Conservation (phyloP, 2,797 vertebrate species). For the Platyrinchus mystaceus region DNA sequence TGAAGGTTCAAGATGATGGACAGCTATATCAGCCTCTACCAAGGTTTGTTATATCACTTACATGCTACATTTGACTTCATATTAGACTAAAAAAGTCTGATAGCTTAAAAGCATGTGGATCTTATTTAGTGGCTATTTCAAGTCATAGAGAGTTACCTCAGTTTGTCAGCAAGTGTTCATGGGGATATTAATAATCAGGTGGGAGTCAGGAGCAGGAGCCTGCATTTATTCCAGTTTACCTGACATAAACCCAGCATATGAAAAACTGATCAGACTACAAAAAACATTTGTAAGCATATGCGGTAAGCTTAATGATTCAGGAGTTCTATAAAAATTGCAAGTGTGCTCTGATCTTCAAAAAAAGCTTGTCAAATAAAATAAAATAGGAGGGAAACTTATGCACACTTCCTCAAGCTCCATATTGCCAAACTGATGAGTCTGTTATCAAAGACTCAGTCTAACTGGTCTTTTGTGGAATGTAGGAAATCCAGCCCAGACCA, state of each 20-base stretch:
- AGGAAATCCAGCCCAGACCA: slow-evolving; percentile 55
- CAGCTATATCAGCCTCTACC: background rate
- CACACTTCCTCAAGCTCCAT: slow-evolving; percentile 41
- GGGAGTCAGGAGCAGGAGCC: background rate
- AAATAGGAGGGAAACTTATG: slow-evolving; percentile 50
- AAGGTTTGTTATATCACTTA: background rate
- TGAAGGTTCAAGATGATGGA: background rate
- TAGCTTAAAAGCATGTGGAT: background rate
- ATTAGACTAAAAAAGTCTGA: background rate
- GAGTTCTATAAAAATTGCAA: slow-evolving; percentile 42
- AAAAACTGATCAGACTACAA: slow-evolving; percentile 39
- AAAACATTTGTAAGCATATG: slow-evolving; percentile 23
- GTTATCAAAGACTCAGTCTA: slow-evolving; percentile 30
- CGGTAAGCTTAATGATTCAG: slow-evolving; percentile 4
- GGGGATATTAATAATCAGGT: background rate
- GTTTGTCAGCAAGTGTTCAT: background rate
- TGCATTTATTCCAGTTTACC: slow-evolving; percentile 38
- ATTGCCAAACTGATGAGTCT: slow-evolving; percentile 44
- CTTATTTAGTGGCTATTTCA: background rate
- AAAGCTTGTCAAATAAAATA: slow-evolving; percentile 37
- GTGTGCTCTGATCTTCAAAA: slow-evolving; percentile 61
- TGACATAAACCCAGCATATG: slow-evolving; percentile 9
- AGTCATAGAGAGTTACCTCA: background rate
- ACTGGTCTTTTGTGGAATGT: slow-evolving; percentile 50
- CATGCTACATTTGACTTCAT: background rate